Evolutionary conservation across 2,113 vertebrate species (phyloP), one percentile per base, ranked within the genome.

Genomic region (Arvicanthis niloticus): DNA sequence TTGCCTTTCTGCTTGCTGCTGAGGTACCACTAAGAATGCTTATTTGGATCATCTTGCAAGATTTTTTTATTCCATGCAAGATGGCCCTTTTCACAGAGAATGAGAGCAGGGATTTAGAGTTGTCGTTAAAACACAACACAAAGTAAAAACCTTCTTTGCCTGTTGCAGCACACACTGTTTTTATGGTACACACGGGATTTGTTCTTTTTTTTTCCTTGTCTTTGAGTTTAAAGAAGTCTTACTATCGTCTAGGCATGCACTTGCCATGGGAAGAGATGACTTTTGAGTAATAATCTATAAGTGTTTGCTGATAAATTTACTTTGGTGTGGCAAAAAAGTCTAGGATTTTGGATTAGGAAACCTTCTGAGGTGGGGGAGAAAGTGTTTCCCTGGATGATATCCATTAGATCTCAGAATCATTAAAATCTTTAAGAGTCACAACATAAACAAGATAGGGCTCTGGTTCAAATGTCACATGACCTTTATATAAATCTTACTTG

Each of bases 401-500:
- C 94, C 82, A 68, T 91, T 97, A 67, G 56, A 48, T 68, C 92
- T 97, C 51, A 91, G 76, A 93, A 73, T 70, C 37, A 95, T 51
- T 91, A 78, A 91, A 89, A 85, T 51, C 24, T 85, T 89, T 51
- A 86, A 45, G 77, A 62, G 82, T 78, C 31, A 91, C 72, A 77
- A 85, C 13, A 91, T 34, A 93, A 95, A 88, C 68, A 80, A 96
- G 94, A 68, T 53, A 94, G 75, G 96, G 70, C 42, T 95, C 90
- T 97, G 92, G 78, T 95, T 97, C 92, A 96, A 94, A 88, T 84
- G 77, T 77, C 67, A 88, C 45, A 90, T 26, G 62, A 90, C 84
- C 34, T 90, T 87, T 78, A 86, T 62, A 95, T 81, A 89, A 91
- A 91, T 58, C 60, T 89, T 58, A 90, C 37, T 53, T 67, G 86